A percentile compares a stretch with the other conserved stretches of the same genome.
phyloP scores from a whole-genome alignment of 2,888 invertebrate genomes.

The Cryptocheilus praepositus region DNA sequence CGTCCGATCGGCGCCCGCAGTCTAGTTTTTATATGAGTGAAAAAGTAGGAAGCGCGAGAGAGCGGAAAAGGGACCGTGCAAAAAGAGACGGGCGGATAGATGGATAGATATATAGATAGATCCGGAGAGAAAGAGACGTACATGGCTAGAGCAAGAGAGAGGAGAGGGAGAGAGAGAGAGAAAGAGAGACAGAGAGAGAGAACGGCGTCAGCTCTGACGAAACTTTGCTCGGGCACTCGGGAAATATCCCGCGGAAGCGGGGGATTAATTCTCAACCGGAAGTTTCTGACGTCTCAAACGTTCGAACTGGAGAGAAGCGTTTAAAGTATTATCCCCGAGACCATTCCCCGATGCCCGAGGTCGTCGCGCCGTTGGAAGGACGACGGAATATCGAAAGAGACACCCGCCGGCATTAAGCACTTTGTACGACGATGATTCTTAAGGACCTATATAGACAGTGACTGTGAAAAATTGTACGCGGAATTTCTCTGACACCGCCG shows the following conservation, averaged over 20 bases:
- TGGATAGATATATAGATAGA: too few species aligned
- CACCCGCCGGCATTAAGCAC: conserved; percentile 47
- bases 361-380: conserved; percentile 28
- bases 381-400: conserved; percentile 48
- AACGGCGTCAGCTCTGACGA: conserved; percentile 40
- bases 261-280: conserved; percentile 63
- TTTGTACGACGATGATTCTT: conserved; percentile 44
- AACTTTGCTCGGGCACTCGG: conserved; percentile 61
- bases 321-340: conserved; percentile 61
- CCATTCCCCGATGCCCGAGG: conserved; percentile 54
- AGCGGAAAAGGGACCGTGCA: neutral
- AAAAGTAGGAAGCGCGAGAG: neutral
- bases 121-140: conserved; percentile 3
- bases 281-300: conserved; percentile 58
- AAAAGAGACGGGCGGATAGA: neutral
- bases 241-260: conserved; percentile 65
- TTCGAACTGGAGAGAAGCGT: conserved; percentile 54
- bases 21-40: neutral
- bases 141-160: conserved; percentile 25
- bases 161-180: conserved; percentile 15
- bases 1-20: neutral
- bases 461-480: too few species aligned
- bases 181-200: conserved; percentile 30
- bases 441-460: conserved; percentile 11
- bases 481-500: too few species aligned